Conservation (phyloP, 1,140 invertebrate genomes). For the Drosophila ananassae region DNA sequence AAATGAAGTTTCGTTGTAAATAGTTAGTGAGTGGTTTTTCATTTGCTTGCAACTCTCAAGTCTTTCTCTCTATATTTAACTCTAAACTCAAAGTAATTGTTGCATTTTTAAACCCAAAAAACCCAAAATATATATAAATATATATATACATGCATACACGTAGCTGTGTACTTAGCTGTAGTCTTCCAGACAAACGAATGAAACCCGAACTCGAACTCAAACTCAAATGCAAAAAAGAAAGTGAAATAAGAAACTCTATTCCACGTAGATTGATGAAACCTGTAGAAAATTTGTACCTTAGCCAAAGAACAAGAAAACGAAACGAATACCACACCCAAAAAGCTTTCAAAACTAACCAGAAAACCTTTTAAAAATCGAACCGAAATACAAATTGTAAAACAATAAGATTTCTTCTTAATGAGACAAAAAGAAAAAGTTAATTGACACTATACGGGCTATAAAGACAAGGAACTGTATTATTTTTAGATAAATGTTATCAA, state of each 20-base stretch:
- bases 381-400: conserved; percentile 24
- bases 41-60: conserved; percentile 18
- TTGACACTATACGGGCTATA: conserved; percentile 24
- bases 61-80: conserved; percentile 38
- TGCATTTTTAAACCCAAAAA: conserved; percentile 47
- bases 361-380: conserved; percentile 23
- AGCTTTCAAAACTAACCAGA: conserved; percentile 57
- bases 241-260: conserved; percentile 30
- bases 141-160: conserved; percentile 22
- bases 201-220: conserved; percentile 10
- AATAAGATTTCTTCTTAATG: conserved; percentile 30
- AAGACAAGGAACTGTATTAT: conserved; percentile 46
- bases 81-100: conserved; percentile 53
- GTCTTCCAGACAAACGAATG: conserved; percentile 58
- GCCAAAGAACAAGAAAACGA: conserved; percentile 50
- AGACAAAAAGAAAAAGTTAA: conserved; percentile 14
- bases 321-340: conserved; percentile 40
- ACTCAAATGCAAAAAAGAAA: conserved; percentile 19
- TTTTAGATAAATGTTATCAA: conserved; percentile 71
- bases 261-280: conserved; percentile 53
- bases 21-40: conserved; percentile 34
- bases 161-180: conserved; percentile 66
- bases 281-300: conserved; percentile 80
- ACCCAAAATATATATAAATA: conserved; percentile 15
- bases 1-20: conserved; percentile 19